Evolutionary conservation across 2,113 vertebrate species (phyloP).

Genomic region (Steatornis caripensis): DNA sequence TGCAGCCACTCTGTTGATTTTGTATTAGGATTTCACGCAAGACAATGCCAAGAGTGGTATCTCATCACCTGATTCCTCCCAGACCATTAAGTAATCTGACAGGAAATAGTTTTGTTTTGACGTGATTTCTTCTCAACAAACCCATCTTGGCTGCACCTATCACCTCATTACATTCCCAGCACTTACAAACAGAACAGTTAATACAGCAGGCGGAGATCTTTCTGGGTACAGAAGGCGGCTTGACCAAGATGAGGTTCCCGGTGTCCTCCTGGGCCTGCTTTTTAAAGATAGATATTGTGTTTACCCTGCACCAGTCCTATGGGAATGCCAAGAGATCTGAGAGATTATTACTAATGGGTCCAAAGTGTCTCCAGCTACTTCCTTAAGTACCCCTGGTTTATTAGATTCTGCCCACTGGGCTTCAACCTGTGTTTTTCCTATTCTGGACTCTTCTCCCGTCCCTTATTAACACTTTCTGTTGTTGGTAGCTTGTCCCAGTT

Average conservation of each 20-base stretch:
- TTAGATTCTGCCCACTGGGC: neutral
- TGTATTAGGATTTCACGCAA: neutral
- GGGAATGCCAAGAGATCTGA: neutral
- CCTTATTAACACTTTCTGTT: neutral
- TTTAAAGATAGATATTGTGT: neutral
- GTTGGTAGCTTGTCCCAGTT: neutral
- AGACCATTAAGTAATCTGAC: neutral
- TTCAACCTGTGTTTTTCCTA: neutral
- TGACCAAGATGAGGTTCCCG: fast-evolving
- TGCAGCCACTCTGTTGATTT: neutral
- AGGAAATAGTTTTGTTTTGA: neutral
- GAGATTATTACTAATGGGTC: neutral
- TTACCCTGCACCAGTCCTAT: neutral
- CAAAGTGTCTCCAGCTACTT: neutral
- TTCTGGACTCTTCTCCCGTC: neutral
- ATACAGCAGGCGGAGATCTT: neutral
- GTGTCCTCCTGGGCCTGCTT: neutral
- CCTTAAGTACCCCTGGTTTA: neutral
- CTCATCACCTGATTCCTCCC: neutral
- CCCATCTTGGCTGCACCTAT: neutral
- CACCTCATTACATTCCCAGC: neutral
- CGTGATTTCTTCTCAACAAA: neutral
- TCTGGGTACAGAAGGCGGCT: neutral
- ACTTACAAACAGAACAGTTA: neutral
- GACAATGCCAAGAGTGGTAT: neutral